A percentile compares a stretch with the other conserved stretches of the same genome.
These are phyloP conservation scores for Azorinus chamasolen DNA, from an alignment of 2,888 invertebrate genomes.

Conservation along the genomic window DNA sequence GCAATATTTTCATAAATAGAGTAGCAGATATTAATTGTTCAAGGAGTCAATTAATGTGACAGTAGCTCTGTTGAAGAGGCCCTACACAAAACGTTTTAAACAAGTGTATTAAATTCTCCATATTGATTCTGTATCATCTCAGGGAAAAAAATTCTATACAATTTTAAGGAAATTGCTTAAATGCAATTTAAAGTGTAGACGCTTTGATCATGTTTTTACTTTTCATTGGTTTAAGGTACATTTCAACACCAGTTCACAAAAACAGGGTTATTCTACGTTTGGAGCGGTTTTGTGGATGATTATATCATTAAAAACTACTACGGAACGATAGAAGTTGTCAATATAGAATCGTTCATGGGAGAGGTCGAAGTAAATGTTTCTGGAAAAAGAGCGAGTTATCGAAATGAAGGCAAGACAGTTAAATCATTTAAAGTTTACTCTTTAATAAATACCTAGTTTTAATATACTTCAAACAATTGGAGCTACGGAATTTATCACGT, in stretches of 20 bases:
- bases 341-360: constrained; percentile 37
- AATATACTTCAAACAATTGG: neutral
- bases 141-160: no score
- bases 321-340: constrained; percentile 57
- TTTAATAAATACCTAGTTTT: neutral
- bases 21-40: no score
- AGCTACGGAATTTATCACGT: neutral
- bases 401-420: constrained; percentile 35
- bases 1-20: no score
- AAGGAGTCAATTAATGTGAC: no score
- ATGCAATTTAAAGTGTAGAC: no score
- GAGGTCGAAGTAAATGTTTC: constrained; percentile 48
- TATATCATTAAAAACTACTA: constrained; percentile 56
- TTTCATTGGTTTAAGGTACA: constrained; percentile 58
- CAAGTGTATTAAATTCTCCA: no score
- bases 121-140: no score
- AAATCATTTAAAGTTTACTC: no score
- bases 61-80: no score
- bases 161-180: no score
- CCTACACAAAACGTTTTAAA: no score
- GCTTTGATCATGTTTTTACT: no score
- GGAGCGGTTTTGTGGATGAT: constrained; percentile 75
- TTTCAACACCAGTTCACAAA: constrained; percentile 70
- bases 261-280: constrained; percentile 75
- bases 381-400: constrained; percentile 53